A percentile compares a stretch with the other conserved stretches of the same genome.
Evolutionary conservation across 2,797 vertebrate genomes (phyloP).

Genomic region (Psittacula echo): DNA sequence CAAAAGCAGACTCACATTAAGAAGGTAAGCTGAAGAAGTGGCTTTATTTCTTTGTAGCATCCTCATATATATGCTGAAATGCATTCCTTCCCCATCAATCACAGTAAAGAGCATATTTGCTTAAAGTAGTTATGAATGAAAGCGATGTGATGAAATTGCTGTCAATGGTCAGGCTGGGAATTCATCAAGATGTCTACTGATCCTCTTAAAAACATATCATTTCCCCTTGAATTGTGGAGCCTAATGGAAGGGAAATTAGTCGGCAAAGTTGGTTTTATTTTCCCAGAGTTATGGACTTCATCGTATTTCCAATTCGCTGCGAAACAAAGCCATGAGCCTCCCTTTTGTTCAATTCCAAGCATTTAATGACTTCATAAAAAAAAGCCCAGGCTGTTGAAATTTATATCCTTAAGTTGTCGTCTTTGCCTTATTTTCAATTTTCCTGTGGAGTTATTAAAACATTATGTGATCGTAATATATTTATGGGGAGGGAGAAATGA

Average conservation of each 20-base stretch:
- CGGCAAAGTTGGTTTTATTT: constrained; percentile 40
- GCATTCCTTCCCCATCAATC: constrained; percentile 9
- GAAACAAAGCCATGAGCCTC: constrained; percentile 38
- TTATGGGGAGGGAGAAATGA: constrained; percentile 65
- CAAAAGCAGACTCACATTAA: not conserved
- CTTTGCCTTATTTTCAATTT: constrained; percentile 70
- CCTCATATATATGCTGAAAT: not conserved
- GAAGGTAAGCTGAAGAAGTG: not conserved
- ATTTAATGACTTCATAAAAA: constrained; percentile 54
- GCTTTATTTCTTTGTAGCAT: constrained; percentile 25
- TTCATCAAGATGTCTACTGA: constrained; percentile 44
- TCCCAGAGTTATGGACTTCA: constrained; percentile 39
- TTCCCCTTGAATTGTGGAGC: constrained; percentile 41
- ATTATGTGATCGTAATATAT: constrained; percentile 60
- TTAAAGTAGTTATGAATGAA: constrained; percentile 44
- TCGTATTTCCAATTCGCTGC: constrained; percentile 11
- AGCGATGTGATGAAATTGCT: constrained; percentile 42
- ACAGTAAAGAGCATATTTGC: constrained; percentile 35
- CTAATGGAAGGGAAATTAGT: constrained; percentile 59
- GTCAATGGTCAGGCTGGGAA: constrained; percentile 43
- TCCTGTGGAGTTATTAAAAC: constrained; percentile 63
- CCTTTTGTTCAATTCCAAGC: constrained; percentile 53
- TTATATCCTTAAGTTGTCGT: constrained; percentile 57
- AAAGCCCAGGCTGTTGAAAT: constrained; percentile 26
- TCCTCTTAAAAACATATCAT: constrained; percentile 42